These are phyloP conservation scores for Clarias macrocephalus DNA, from an alignment of 2,113 vertebrate genomes.

Conservation along the genomic window DNA sequence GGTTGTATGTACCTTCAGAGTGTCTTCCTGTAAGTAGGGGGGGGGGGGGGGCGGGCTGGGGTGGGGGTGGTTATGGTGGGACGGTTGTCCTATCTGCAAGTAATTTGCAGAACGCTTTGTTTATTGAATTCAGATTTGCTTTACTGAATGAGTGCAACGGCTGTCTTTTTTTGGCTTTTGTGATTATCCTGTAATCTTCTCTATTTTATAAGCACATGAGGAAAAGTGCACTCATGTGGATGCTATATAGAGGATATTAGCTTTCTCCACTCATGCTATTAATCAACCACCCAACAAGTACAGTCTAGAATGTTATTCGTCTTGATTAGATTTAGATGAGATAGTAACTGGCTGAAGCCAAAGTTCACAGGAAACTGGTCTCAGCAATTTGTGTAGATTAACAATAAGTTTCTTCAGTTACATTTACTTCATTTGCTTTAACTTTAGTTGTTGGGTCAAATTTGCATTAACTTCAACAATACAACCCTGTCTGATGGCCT, in stretches of 20 bases:
- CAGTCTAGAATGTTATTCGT: constrained; percentile 1
- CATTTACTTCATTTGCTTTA: neutral
- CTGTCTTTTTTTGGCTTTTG: neutral
- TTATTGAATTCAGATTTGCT: constrained; percentile 4
- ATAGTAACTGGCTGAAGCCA: constrained; percentile 34
- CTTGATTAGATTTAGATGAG: neutral
- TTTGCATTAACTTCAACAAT: neutral
- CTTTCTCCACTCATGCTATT: neutral
- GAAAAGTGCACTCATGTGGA: neutral
- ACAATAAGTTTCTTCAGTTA: neutral
- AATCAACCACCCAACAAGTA: neutral
- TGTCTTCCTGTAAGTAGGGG: constrained; percentile 13
- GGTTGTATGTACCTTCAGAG: constrained; percentile 22
- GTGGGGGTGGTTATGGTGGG: neutral
- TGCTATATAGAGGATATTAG: neutral
- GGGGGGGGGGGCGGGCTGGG: too few relatives aligned
- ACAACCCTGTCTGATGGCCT: neutral
- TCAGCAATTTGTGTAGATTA: constrained; percentile 5
- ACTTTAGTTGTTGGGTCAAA: neutral
- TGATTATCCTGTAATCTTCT: neutral
- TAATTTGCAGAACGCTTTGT: neutral
- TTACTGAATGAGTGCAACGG: neutral
- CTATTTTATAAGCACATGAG: neutral
- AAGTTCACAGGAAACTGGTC: constrained; percentile 13
- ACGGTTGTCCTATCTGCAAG: neutral